Conservation (phyloP, 2,797 vertebrate genomes). For the Sarcophilus harrisii region DNA sequence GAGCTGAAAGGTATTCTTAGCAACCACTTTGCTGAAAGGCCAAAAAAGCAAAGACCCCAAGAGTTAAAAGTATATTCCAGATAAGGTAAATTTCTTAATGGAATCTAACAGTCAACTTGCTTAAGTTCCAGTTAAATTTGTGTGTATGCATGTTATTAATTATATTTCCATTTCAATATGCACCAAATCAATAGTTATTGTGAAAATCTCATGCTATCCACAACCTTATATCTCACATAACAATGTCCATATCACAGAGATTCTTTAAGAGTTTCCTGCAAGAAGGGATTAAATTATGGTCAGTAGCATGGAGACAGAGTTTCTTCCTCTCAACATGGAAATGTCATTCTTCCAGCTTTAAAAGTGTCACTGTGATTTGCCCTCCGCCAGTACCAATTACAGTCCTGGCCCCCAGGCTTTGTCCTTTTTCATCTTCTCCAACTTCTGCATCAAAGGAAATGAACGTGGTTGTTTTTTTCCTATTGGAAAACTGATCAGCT, state of each 20-base stretch:
- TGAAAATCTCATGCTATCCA: not conserved
- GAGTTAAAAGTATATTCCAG: not conserved
- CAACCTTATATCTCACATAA: not conserved
- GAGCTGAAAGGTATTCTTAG: constrained; percentile 16
- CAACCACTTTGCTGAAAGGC: not conserved
- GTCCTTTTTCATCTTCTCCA: constrained; percentile 61
- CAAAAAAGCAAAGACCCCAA: constrained; percentile 1
- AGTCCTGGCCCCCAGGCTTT: constrained; percentile 44
- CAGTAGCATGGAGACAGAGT: not conserved
- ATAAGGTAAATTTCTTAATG: not conserved
- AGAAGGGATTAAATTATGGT: not conserved
- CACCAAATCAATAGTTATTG: not conserved
- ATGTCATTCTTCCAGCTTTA: not conserved
- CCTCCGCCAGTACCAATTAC: constrained; percentile 28
- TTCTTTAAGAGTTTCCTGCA: not conserved
- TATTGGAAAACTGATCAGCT: constrained; percentile 70
- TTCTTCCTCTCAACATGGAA: not conserved
- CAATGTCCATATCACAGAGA: not conserved
- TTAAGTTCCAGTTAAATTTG: not conserved
- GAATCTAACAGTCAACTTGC: not conserved
- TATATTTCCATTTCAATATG: not conserved
- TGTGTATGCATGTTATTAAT: not conserved
- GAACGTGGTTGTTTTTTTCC: constrained; percentile 82
- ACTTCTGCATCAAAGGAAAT: constrained; percentile 77
- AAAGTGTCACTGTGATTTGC: not conserved